Evolutionary conservation across 2,797 vertebrate genomes (phyloP).

Genomic region (Acanthurus leucopareius): DNA sequence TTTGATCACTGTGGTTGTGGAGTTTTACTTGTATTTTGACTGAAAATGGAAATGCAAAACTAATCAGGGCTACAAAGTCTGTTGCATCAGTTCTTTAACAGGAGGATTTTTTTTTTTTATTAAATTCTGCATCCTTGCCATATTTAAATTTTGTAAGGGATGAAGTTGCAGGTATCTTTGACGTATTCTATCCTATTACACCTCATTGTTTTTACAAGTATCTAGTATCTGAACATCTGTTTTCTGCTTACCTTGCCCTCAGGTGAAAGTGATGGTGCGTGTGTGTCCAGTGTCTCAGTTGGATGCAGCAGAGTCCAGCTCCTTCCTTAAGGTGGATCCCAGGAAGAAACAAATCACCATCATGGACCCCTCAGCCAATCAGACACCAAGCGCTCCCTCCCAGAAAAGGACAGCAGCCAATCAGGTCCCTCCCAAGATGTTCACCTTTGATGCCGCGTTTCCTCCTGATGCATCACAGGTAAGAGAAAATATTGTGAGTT

Average conservation of each 20-base stretch:
- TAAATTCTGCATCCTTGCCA: not conserved
- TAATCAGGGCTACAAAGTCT: no score
- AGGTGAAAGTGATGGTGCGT: conserved; percentile 99
- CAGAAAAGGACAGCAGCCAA: conserved; percentile 88
- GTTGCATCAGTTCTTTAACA: no score
- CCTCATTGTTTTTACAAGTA: not conserved
- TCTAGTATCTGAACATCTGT: conserved; percentile 2
- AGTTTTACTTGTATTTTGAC: no score
- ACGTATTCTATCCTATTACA: not conserved
- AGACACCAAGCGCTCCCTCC: conserved; percentile 84
- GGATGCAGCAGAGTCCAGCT: conserved; percentile 92
- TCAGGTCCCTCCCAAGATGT: conserved; percentile 97
- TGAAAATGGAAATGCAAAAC: no score
- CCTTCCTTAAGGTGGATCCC: conserved; percentile 96
- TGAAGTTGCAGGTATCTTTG: not conserved
- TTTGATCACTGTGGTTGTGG: no score
- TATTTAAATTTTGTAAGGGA: not conserved
- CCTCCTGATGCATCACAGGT: conserved; percentile 97
- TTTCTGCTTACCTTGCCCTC: conserved; percentile 41
- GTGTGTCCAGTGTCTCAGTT: conserved; percentile 90
- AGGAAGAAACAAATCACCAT: conserved; percentile 97
- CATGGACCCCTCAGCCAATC: conserved; percentile 91
- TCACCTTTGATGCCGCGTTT: conserved; percentile 96
- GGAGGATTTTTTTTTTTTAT: no score
- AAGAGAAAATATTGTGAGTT: conserved; percentile 2